Base-by-base conservation (phyloP, 2,113 vertebrate genomes). In the Canis aureus region DNA sequence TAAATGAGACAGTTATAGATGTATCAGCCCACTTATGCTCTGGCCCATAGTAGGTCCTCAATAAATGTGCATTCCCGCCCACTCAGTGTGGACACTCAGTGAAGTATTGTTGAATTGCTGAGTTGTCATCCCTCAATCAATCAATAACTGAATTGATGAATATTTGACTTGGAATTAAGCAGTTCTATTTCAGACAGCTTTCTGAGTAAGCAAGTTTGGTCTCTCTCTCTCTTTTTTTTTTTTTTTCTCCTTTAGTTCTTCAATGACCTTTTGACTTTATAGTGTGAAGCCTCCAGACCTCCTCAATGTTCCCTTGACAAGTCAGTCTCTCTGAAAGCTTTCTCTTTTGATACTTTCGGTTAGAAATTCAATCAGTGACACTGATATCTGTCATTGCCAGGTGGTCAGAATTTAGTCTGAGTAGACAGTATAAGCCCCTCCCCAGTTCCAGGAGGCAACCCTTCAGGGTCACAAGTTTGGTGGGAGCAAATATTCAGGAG, bases 131-230 rank as follows among this genome's bases (percentile, higher is more conserved):
- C 16, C 53, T 71, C 57, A n/a, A 27, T 71, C 93, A 78, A 51
- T 94, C 96, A 89, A 64, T 82, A 89, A n/a, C 53, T 59, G 88
- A 92, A 86, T 32, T 82, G 80, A 79, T 90, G 81, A 66, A 27
- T 80, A 79, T 67, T 94, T 96, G 91, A 79, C 91, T 90, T 92
- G 55, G 60, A 89, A 90, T 94, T 53, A 66, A 86, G 84, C 79
- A 9, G 49, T 69, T 79, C 84, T 90, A 35, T 90, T 86, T 90
- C 49, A 87, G 87, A 57, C 32, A 80, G 49, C 49, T 67, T 91
- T 83, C 84, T 93, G 86, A 88, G 94, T 67, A 79, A 97, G 85
- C 89, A 91, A 53, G 55, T 83, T 23, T 3, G 25, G 55, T 22
- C 20, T 67, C 8, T 35, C 43, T 43, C 43, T 38, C n/a, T n/a